A percentile compares a stretch with the other conserved stretches of the same genome.
Conservation (phyloP, 2,888 invertebrate species). For the Sycophila texana region DNA sequence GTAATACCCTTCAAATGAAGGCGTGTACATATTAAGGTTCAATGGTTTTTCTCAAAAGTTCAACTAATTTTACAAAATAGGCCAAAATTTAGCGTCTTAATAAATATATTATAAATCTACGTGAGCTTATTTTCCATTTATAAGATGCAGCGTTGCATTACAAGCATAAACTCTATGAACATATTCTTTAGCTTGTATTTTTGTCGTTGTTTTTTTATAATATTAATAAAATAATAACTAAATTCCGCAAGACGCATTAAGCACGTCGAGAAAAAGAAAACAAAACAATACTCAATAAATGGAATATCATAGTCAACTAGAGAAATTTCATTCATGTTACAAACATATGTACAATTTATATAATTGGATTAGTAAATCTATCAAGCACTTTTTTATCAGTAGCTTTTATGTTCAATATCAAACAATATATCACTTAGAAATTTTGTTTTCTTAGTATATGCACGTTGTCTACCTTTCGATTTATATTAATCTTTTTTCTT, state of each 20-base stretch:
- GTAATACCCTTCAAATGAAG: too few relatives aligned
- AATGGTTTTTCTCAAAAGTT: constrained; percentile 16
- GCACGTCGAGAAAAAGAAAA: constrained; percentile 37
- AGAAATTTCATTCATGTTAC: constrained; percentile 55
- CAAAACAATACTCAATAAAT: constrained; percentile 47
- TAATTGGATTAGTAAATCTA: constrained; percentile 54
- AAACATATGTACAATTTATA: constrained; percentile 56
- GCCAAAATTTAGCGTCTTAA: constrained; percentile 36
- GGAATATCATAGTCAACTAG: constrained; percentile 56
- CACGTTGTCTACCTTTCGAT: constrained; percentile 57
- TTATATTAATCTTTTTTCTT: constrained; percentile 41
- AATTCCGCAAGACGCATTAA: constrained; percentile 28
- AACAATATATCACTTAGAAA: constrained; percentile 59
- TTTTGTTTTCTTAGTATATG: constrained; percentile 55
- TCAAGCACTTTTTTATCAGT: constrained; percentile 50
- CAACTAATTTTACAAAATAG: constrained; percentile 33
- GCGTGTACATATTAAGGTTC: too few relatives aligned
- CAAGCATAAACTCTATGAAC: constrained; percentile 36
- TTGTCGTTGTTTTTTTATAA: constrained; percentile 27
- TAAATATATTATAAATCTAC: constrained; percentile 46
- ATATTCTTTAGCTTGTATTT: constrained; percentile 25
- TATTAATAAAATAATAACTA: constrained; percentile 41
- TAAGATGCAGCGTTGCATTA: constrained; percentile 23
- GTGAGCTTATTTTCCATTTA: constrained; percentile 42
- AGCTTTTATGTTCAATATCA: constrained; percentile 56